Percentiles rank a stretch among this genome's conserved stretches.
phyloP scores from a whole-genome alignment of 1,140 invertebrate species.

The Helicoverpa armigera region DNA sequence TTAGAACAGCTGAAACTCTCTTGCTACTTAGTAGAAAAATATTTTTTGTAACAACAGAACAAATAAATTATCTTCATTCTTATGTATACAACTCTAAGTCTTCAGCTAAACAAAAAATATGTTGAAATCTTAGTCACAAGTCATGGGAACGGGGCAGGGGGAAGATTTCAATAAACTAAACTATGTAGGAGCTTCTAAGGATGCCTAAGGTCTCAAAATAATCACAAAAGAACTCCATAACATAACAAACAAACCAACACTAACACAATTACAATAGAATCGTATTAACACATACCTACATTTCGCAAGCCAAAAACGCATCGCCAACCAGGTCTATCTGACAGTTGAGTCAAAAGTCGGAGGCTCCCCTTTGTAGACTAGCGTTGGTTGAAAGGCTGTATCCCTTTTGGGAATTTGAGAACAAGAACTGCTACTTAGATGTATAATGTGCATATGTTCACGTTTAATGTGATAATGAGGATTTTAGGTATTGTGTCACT shows the following conservation, averaged over 20 bases:
- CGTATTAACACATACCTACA: neutral
- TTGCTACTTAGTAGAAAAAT: too few relatives aligned
- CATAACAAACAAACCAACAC: neutral
- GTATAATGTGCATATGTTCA: neutral
- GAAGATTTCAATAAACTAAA: too few relatives aligned
- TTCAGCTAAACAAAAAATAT: too few relatives aligned
- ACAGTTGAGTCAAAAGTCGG: slow-evolving; percentile 32
- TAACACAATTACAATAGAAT: neutral
- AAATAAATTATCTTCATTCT: too few relatives aligned
- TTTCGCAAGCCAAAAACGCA: neutral
- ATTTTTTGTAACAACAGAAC: too few relatives aligned
- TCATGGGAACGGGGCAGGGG: too few relatives aligned
- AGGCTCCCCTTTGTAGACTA: neutral
- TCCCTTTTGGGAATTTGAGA: neutral
- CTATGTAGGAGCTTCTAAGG: too few relatives aligned
- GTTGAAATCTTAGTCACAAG: too few relatives aligned
- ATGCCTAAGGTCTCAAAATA: too few relatives aligned
- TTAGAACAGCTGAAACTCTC: too few relatives aligned
- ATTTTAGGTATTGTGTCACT: neutral
- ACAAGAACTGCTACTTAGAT: neutral
- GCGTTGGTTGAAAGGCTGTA: slow-evolving; percentile 8
- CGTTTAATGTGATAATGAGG: slow-evolving; percentile 7
- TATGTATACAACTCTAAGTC: too few relatives aligned
- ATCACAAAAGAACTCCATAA: too few relatives aligned
- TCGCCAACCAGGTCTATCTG: neutral